A percentile compares a stretch with the other conserved stretches of the same genome.
Evolutionary conservation across 1,140 invertebrate species (phyloP).

Genomic region (Ephestia elutella): DNA sequence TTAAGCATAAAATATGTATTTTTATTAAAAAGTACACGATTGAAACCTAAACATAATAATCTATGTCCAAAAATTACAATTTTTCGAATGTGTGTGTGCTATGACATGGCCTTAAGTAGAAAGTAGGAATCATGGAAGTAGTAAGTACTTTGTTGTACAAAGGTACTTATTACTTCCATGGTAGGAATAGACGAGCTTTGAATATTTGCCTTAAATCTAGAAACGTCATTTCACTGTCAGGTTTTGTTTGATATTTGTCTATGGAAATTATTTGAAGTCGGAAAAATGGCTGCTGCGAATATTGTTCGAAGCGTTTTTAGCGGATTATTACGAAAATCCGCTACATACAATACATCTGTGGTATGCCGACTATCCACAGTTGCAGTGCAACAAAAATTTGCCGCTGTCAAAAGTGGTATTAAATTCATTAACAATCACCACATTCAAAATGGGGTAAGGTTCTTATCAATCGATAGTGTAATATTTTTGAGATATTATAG

Average conservation of each 20-base stretch:
- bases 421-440: slow-evolving; percentile 38
- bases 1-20: too few relatives aligned
- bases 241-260: slow-evolving; percentile 19
- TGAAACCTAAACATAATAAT: too few relatives aligned
- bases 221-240: background rate
- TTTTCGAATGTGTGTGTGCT: too few relatives aligned
- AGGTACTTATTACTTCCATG: too few relatives aligned
- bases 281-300: slow-evolving; percentile 68
- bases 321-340: slow-evolving; percentile 63
- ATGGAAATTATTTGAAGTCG: slow-evolving; percentile 35
- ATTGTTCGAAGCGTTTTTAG: slow-evolving; percentile 60
- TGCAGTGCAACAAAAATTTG: slow-evolving; percentile 54
- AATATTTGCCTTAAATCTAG: background rate
- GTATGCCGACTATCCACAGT: slow-evolving; percentile 58
- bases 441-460: slow-evolving; percentile 60
- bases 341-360: slow-evolving; percentile 48
- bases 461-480: slow-evolving; percentile 33
- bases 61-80: too few relatives aligned
- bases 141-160: too few relatives aligned
- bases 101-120: too few relatives aligned
- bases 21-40: too few relatives aligned
- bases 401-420: slow-evolving; percentile 40
- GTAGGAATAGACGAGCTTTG: background rate
- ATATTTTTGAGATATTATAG: slow-evolving; percentile 10
- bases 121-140: too few relatives aligned